Base-by-base conservation (phyloP, 2,797 vertebrate genomes). In the Holocentrus rufus region DNA sequence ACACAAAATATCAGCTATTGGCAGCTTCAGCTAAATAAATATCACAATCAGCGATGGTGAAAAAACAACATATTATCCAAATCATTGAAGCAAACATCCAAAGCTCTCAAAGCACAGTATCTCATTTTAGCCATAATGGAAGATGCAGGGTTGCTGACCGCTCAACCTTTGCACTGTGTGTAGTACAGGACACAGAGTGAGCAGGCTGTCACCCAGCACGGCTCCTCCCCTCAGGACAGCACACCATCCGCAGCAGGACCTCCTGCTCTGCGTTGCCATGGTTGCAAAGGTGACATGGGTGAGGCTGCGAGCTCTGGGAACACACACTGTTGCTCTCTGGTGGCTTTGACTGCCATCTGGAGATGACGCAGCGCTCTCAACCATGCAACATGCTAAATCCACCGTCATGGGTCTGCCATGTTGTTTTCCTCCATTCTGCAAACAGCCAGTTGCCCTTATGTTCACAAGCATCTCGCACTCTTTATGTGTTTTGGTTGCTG, bases 271-370 rank as follows among this genome's bases (percentile, higher is more conserved):
- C 36, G 94, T 95, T 95, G 91, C 94, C 90, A 95, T 95, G 93
- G 94, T 91, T 94, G 90, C 94, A 89, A 90, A 93, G 92, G 91
- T 93, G 93, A 85, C 92, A 88, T 86, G 91, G 92, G 91, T 85
- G 89, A 91, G 87, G 91, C 84, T 80, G 80, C 31, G 64, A 82
- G 87, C 85, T 83, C 74, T 74, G 81, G 23, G 65, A 79, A 74
- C 74, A 74, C 77, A 76, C 68, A 67, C 57, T 52, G 61, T 72
- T 44, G 59, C 76, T 70, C 34, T 36, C 77, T 74, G 68, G 73
- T 82, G 79, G 87, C 80, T 88, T 72, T 70, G 69, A 85, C 85
- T 79, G 83, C 88, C 86, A 88, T 91, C 90, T 92, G 92, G 79
- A 85, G 84, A 90, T 91, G 91, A 92, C 69, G 67, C 84, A 85